A percentile compares a stretch with the other conserved stretches of the same genome.
These are phyloP conservation scores for Himantopus leucocephalus DNA, from an alignment of 2,113 vertebrate genomes.

Conservation along the genomic window DNA sequence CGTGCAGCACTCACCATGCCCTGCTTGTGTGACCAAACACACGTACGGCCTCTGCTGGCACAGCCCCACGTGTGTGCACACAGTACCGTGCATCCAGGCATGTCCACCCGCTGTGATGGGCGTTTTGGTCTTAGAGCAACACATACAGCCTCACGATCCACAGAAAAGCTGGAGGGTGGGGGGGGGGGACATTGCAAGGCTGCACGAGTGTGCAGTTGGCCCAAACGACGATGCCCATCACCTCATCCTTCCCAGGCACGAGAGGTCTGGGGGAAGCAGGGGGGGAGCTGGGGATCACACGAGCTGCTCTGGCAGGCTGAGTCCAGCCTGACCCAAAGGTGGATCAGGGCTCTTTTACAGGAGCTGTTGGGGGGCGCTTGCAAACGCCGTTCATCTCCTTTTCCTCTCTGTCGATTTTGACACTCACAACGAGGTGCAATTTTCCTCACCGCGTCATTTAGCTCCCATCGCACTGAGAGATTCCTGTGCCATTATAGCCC, in stretches of 20 bases:
- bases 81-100: neutral
- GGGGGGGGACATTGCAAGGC: neutral
- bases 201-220: fast-evolving
- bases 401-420: neutral
- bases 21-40: neutral
- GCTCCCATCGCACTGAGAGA: neutral
- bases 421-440: neutral
- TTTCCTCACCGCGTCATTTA: neutral
- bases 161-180: neutral
- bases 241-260: neutral
- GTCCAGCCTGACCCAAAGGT: neutral
- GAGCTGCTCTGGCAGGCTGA: neutral
- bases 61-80: fast-evolving
- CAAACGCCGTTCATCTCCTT: neutral
- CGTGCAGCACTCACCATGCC: neutral
- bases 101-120: fast-evolving
- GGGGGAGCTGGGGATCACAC: fast-evolving
- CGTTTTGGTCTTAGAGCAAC: neutral
- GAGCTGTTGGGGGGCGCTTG: neutral
- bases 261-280: neutral
- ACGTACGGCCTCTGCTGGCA: fast-evolving
- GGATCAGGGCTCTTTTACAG: neutral
- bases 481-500: neutral
- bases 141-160: fast-evolving
- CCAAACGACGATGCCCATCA: fast-evolving